Evolutionary conservation across 2,888 invertebrate genomes (phyloP).

Genomic region (Cheilosia urbana): DNA sequence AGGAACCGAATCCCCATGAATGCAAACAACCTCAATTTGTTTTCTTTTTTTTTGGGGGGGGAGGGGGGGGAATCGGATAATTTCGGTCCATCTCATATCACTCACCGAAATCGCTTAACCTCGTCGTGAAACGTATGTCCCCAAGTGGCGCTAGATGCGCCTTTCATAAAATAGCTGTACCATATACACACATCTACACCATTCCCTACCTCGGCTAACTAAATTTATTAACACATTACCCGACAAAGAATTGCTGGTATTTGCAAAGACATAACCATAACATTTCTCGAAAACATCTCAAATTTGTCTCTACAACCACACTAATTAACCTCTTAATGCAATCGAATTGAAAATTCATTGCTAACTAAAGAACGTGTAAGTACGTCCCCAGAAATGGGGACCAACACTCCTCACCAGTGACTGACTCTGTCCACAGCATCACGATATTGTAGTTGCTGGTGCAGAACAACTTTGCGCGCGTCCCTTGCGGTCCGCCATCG

Average conservation of each 20-base stretch:
- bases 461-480: background rate
- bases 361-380: conserved; percentile 71
- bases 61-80: too few species aligned
- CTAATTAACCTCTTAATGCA: conserved; percentile 74
- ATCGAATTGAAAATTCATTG: conserved; percentile 75
- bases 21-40: too few species aligned
- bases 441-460: conserved; percentile 60
- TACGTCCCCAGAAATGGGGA: conserved; percentile 50
- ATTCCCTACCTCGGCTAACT: background rate
- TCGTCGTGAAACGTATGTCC: too few species aligned
- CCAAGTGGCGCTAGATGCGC: too few species aligned
- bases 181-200: background rate
- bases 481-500: conserved; percentile 2
- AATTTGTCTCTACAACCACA: conserved; percentile 72
- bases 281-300: conserved; percentile 68
- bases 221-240: conserved; percentile 73
- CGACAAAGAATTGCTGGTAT: conserved; percentile 50
- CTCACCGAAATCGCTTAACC: too few species aligned
- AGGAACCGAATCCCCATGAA: too few species aligned
- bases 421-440: conserved; percentile 44
- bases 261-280: conserved; percentile 70
- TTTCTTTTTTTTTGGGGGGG: too few species aligned
- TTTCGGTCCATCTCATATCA: too few species aligned
- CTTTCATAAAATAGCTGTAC: too few species aligned
- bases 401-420: conserved; percentile 50